Conservation (phyloP, 1,140 invertebrate species). For the Aradophagus sp. region DNA sequence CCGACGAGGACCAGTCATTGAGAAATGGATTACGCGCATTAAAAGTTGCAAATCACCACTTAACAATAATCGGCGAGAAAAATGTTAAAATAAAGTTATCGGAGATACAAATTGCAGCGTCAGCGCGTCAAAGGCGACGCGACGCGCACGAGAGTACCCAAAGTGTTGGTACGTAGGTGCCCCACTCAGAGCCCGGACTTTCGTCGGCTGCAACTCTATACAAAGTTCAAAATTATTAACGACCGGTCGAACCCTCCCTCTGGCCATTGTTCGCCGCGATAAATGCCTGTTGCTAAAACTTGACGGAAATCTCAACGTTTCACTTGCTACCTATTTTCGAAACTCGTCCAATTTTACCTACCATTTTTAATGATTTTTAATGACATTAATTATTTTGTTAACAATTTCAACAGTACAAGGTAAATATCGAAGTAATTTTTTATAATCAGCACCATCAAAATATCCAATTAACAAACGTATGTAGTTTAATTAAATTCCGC, state of each 20-base stretch:
- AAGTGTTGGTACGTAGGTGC: constrained; percentile 40
- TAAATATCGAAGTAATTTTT: too few species aligned
- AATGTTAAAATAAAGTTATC: constrained; percentile 42
- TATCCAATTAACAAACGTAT: too few species aligned
- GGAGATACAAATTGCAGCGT: constrained; percentile 41
- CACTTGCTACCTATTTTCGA: constrained; percentile 52
- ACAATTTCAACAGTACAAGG: too few species aligned
- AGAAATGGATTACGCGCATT: constrained; percentile 5
- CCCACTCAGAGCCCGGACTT: constrained; percentile 23
- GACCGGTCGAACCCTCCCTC: constrained; percentile 36
- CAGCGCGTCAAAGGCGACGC: constrained; percentile 27
- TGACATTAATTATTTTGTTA: too few species aligned
- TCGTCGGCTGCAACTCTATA: constrained; percentile 31
- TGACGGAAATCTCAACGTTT: constrained; percentile 49
- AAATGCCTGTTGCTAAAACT: constrained; percentile 49
- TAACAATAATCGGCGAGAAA: constrained; percentile 21
- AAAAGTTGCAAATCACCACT: constrained; percentile 35
- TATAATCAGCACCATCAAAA: too few species aligned
- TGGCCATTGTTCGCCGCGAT: constrained; percentile 28
- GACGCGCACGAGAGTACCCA: constrained; percentile 21
- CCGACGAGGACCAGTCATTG: too few species aligned
- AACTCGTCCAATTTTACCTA: too few species aligned
- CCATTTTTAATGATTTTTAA: too few species aligned
- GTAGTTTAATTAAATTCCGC: too few species aligned
- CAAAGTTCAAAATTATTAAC: constrained; percentile 51